Percentiles rank a stretch among this genome's conserved stretches.
These are phyloP conservation scores for Butorides virescens DNA, from an alignment of 2,113 vertebrate species.

Conservation along the genomic window DNA sequence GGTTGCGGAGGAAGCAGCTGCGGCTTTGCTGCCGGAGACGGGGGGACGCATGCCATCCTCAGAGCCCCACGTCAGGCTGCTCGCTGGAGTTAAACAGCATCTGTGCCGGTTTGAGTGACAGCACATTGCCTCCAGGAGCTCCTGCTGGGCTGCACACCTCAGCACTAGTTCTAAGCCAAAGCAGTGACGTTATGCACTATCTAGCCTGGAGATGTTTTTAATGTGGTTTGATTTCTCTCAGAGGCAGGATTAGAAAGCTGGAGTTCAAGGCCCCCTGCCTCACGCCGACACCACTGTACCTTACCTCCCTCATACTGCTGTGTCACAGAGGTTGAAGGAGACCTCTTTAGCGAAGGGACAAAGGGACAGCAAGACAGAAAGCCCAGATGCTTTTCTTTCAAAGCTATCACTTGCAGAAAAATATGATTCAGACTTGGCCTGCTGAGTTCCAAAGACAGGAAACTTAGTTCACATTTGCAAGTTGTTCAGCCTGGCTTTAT, in stretches of 20 bases:
- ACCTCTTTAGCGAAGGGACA: not conserved
- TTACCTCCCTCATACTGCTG: not conserved
- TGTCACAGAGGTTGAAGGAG: not conserved
- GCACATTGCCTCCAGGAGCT: constrained; percentile 13
- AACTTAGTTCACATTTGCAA: not conserved
- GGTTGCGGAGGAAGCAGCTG: not conserved
- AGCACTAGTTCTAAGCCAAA: constrained; percentile 1
- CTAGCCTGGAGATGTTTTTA: not conserved
- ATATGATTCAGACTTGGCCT: not conserved
- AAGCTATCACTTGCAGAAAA: not conserved
- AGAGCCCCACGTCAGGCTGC: not conserved
- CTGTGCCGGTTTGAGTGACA: not conserved
- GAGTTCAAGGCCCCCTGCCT: not conserved
- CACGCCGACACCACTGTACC: not conserved
- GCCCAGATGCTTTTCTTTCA: not conserved
- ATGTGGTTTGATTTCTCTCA: constrained; percentile 38
- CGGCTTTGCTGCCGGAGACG: not conserved
- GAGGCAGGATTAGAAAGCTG: not conserved
- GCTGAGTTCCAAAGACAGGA: constrained; percentile 24
- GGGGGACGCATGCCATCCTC: not conserved
- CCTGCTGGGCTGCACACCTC: constrained; percentile 17
- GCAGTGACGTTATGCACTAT: not conserved
- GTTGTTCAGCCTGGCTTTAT: not conserved
- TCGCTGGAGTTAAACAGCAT: not conserved
- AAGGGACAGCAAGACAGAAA: constrained; percentile 11